Base-by-base conservation (phyloP, 53 echinoderm and acorn worm genomes). In the Echinarachnius parma region DNA sequence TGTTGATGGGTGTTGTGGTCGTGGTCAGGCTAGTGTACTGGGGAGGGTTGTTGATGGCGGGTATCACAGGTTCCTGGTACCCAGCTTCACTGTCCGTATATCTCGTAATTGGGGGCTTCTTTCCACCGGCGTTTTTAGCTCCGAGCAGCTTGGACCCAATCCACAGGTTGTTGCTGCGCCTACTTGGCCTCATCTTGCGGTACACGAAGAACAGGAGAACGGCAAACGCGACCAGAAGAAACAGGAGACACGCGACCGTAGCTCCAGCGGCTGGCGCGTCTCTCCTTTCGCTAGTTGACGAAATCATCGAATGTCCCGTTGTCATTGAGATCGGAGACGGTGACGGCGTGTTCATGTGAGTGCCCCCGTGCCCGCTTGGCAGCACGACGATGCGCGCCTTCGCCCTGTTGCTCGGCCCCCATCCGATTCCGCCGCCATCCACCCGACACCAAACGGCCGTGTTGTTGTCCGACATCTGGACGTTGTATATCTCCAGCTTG, bases 391-490 rank as follows among this genome's bases (percentile, higher is more conserved):
- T 72, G 13, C 46, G 32, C 1, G 74, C 74, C 44, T 55, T 56
- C 36, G 74, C 74, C 57, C 39, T 72, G 36, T 72, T 72, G 44
- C 74, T 72, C 4, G 26, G 57, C 8, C 57, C 57, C 8, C 57
- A 25, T 7, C 27, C 27, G 57, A 25, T 28, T 2, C 9, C 27
- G 2, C 56, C 56, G 2, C 35, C 74, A 32, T 34, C 74, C n/a
- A n/a, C n/a, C 37, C 39, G 13, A 18, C 74, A 72, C 74, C 74
- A 72, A 5, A 72, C 74, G 9, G 74, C 22, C 21, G 74, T 72
- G 57, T 72, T 72, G 21, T 72, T 72, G 44, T 72, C 74, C 28
- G 74, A 72, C 21, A 72, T 72, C 33, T 72, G 37, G 15, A 72
- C 57, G 55, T 72, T 35, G 44, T 55, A 72, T 15, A 72, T 72